These are phyloP conservation scores for Drosophila crucigera DNA, from an alignment of 2,888 invertebrate species.

Conservation along the genomic window DNA sequence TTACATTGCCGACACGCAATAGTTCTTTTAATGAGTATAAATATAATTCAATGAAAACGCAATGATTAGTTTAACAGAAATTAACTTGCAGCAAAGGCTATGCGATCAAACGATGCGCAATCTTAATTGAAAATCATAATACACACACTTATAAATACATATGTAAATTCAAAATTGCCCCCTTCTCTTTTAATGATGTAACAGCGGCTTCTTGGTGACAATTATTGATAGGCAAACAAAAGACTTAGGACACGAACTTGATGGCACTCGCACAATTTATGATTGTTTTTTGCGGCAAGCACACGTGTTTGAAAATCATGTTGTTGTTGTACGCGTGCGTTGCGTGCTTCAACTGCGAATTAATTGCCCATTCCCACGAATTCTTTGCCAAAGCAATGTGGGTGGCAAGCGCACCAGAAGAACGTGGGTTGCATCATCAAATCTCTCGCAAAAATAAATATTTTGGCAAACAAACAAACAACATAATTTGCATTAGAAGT, in stretches of 20 bases:
- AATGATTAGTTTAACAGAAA: slow-evolving; percentile 26
- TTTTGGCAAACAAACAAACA: slow-evolving; percentile 55
- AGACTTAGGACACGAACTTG: slow-evolving; percentile 68
- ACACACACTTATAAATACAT: neutral
- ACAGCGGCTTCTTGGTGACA: slow-evolving; percentile 9
- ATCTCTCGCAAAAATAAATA: neutral
- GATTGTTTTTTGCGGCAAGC: slow-evolving; percentile 20
- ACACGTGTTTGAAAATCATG: neutral
- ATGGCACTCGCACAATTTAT: slow-evolving; percentile 9
- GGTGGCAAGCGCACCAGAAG: slow-evolving; percentile 49
- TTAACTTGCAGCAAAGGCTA: slow-evolving; percentile 37
- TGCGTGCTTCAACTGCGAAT: slow-evolving; percentile 52
- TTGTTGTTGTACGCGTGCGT: slow-evolving; percentile 41
- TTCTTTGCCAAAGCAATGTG: slow-evolving; percentile 41
- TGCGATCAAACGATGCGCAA: slow-evolving; percentile 17
- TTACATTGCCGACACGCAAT: slow-evolving; percentile 40
- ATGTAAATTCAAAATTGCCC: neutral
- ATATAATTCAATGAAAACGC: slow-evolving; percentile 33
- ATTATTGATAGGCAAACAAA: slow-evolving; percentile 52
- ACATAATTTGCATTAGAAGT: slow-evolving; percentile 50
- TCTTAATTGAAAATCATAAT: slow-evolving; percentile 36
- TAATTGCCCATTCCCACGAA: slow-evolving; percentile 56
- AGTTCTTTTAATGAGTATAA: slow-evolving; percentile 14
- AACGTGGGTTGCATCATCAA: slow-evolving; percentile 43
- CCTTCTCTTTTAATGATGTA: slow-evolving; percentile 32